Evolutionary conservation across 2,113 vertebrate genomes (phyloP).

Genomic region (Talpa occidentalis): DNA sequence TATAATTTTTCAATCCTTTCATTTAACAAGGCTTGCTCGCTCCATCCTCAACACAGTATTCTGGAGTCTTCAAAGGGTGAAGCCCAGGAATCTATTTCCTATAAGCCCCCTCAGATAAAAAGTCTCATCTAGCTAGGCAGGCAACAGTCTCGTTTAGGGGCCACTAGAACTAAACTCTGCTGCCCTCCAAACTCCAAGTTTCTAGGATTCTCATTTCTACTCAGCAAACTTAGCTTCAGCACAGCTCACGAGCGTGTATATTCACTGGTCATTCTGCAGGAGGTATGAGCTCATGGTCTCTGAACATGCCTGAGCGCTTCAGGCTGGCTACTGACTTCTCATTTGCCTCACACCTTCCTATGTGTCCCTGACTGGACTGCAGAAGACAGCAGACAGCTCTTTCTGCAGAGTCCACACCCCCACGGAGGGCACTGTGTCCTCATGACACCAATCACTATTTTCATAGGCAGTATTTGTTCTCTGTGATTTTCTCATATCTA

Average conservation of each 20-base stretch:
- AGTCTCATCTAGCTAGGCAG: not conserved
- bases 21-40: not conserved
- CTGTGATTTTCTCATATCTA: constrained; percentile 25
- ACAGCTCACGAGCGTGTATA: not conserved
- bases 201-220: not conserved
- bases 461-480: not conserved
- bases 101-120: not conserved
- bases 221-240: not conserved
- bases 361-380: not conserved
- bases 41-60: not conserved
- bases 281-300: not conserved
- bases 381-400: not conserved
- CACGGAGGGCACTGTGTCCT: not conserved
- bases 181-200: not conserved
- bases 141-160: not conserved
- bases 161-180: not conserved
- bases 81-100: not conserved
- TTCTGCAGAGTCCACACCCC: not conserved
- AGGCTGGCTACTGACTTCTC: not conserved
- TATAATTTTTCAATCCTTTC: constrained; percentile 13
- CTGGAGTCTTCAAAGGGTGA: not conserved
- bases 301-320: not conserved
- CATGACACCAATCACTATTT: not conserved
- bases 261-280: not conserved
- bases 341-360: not conserved